Base-by-base conservation (phyloP, 2,888 invertebrate genomes). In the Phrixothrix hirtus region DNA sequence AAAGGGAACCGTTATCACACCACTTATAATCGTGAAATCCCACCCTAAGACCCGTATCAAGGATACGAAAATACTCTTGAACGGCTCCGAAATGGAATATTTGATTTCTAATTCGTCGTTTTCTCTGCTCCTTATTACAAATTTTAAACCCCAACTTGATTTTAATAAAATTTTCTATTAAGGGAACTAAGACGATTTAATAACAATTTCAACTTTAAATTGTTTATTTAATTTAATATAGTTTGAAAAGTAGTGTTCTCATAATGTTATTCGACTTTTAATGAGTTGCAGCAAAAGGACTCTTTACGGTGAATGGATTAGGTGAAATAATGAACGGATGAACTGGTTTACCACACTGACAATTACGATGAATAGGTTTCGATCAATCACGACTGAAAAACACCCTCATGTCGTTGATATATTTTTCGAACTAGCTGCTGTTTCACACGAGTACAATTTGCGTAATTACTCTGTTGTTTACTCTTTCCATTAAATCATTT, bases 31-130 rank as follows among this genome's bases (percentile, higher is more conserved):
- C 38, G 31, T 30, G 29, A 34, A 44, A 46, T 46, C 46, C 27
- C 11, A 31, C 55, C 59, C 60, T 66, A 63, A 63, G 59, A 61
- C 64, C 57, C 60, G 62, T 59, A 63, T 65, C 62, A 63, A 61
- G 58, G 56, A 60, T 61, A 58, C 60, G 58, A 64, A 63, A 63
- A 65, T 61, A 57, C 58, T 56, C 55, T 59, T 57, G 58, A 64
- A 63, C 60, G 52, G 60, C 57, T 56, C 58, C 45, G 65, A 61
- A 64, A 65, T 68, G 64, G 66, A 67, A 68, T 67, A 67, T 67
- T 66, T 65, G 65, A 66, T 65, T 66, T 65, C 63, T 63, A 62
- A 65, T 67, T 66, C 60, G 57, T 16, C 29, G 30, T n/a, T 16
- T 36, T 36, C 21, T 25, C 44, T 21, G 17, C 16, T 10, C 17